Evolutionary conservation across 2,888 invertebrate genomes (phyloP), one percentile per base, ranked within the genome.

Genomic region (Andrena bicolor): DNA sequence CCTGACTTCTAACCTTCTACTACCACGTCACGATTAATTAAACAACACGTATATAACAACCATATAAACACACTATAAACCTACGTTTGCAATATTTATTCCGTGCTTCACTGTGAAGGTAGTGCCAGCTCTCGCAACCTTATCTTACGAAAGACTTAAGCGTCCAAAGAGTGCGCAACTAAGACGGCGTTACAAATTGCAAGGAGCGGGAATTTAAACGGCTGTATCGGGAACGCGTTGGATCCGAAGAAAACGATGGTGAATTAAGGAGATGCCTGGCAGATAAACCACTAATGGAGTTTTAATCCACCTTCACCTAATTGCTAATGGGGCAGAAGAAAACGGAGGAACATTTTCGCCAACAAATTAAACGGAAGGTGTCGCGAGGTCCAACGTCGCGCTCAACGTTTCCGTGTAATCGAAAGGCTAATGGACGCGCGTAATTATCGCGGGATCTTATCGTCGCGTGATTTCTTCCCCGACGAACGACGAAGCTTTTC

Each of bases 261-360:
- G 61, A 60, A 53, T 48, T 53, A 48, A 35, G n/a, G 53, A 56
- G 84, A 81, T 85, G 81, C 81, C 77, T 72, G 77, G 48, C 76
- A 84, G 90, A 90, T 90, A 90, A 87, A 76, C 82, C 81, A 83
- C 78, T 89, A 89, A 90, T 88, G 90, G 90, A 84, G 86, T 88
- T 90, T 90, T 89, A 90, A 89, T 90, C 83, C 82, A 53, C 66
- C 79, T 73, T 77, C 84, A 88, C 87, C 85, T 90, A 90, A 90
- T 90, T 90, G 88, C 88, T 81, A 87, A 86, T 81, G 82, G 84
- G 84, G 63, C 70, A 48, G 69, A 10, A 70, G 35, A 69, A 73
- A 69, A 66, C 61, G 53, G 63, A 26, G 64, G 51, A 66, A 66
- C 56, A 53, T 82, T 79, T 74, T 66, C 61, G 28, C 61, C 61